These are phyloP conservation scores for Trichomalopsis sarcophagae DNA, from an alignment of 1,140 invertebrate species.

Conservation along the genomic window DNA sequence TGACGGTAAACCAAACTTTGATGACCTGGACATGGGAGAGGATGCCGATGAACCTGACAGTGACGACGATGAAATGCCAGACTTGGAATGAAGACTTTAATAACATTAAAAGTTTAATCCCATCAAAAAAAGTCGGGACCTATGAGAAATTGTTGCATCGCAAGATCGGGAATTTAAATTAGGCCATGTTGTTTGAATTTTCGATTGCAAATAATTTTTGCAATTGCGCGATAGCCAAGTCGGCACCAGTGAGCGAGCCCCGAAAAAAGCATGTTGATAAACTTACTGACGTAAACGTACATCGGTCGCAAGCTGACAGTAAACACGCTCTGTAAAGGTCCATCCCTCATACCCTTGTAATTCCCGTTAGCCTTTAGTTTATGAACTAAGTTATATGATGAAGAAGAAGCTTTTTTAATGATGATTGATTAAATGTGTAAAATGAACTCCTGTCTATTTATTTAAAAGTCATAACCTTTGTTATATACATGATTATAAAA, in stretches of 20 bases:
- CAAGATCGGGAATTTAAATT: constrained; percentile 7
- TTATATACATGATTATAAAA: constrained; percentile 6
- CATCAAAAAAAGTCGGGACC: constrained; percentile 42
- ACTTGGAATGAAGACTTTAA: constrained; percentile 72
- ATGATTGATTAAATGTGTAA: constrained; percentile 63
- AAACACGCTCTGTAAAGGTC: constrained; percentile 54
- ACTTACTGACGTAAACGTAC: constrained; percentile 41
- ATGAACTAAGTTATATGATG: constrained; percentile 68
- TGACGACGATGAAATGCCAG: constrained; percentile 78
- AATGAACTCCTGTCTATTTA: constrained; percentile 54
- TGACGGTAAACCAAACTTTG: constrained; percentile 72
- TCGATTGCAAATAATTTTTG: constrained; percentile 59
- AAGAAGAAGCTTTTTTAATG: constrained; percentile 68
- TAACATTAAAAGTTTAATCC: constrained; percentile 58
- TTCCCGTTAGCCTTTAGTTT: constrained; percentile 64
- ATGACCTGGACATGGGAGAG: constrained; percentile 71
- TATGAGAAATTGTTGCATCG: constrained; percentile 28
- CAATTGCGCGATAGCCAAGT: constrained; percentile 52
- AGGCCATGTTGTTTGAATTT: constrained; percentile 59
- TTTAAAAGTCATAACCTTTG: constrained; percentile 20
- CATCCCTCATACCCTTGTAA: constrained; percentile 47
- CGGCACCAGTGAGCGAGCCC: constrained; percentile 25
- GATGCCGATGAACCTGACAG: constrained; percentile 72
- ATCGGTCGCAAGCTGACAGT: constrained; percentile 49
- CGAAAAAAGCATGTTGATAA: constrained; percentile 49